Base-by-base conservation (phyloP, 2,113 vertebrate species). In the Synchiropus splendidus region DNA sequence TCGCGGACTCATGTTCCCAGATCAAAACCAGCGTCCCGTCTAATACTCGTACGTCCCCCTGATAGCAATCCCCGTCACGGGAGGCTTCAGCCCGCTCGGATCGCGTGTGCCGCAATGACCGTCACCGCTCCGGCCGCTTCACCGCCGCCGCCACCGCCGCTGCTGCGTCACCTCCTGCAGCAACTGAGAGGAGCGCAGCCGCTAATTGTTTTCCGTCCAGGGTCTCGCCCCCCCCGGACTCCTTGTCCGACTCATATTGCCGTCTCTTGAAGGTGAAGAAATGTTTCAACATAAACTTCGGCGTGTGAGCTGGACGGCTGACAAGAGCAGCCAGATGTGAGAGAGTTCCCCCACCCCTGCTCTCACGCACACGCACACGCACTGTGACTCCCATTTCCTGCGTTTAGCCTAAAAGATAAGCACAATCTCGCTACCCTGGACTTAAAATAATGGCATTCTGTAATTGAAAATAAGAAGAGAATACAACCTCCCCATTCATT, bases 151-250 rank as follows among this genome's bases (percentile, higher is more conserved):
- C n/a, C n/a, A n/a, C 77, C 70, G 76, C 35, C 12, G 11, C 48
- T 65, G 68, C 69, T 86, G 79, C 82, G 81, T 84, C 84, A 82
- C 80, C 61, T 51, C 62, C 73, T 73, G 66, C 76, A 70, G 39
- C 60, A 61, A 58, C 45, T 33, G 27, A 2, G 30, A 30, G 40
- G 50, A 35, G 4, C 13, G 31, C 18, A 50, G 9, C 31, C 16
- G 4, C 21, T 31, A 12, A 6, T 16, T 14, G 16, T 30, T 45
- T 10, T 21, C 30, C 47, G 42, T 37, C 30, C 31, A 18, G 46
- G 43, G 41, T 60, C 16, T 47, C 10, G 11, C 17, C 18, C 13
- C 9, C 13, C 16, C 14, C 14, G 37, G 39, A 9, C 5, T 12
- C 27, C 9, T 31, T 33, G 38, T 16, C 10, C 12, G 33, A 16